Base-by-base conservation (phyloP, 2,888 invertebrate genomes). In the Piscicola geometra region DNA sequence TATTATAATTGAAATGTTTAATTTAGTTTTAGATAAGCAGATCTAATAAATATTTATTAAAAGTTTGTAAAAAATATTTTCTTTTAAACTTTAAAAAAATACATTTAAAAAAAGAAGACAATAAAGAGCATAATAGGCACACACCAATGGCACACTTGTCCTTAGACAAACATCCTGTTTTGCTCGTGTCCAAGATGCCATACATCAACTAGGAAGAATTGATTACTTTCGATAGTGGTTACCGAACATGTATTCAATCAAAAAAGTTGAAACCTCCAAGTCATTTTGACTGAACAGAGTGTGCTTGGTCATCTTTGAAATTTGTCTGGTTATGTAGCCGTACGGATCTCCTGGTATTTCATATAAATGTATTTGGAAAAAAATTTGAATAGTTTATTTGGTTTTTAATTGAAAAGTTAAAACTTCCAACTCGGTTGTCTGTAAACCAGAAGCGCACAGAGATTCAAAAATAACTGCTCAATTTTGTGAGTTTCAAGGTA, bases 391-490 rank as follows among this genome's bases (percentile, higher is more conserved):
- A 30, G 36, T n/a, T 35, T 70, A 36, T 36, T 18, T 3, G 21
- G 18, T 25, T 36, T 0, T 33, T 1, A 70, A 9, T 41, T 9
- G 64, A 50, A 50, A 21, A 64, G 30, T 5, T n/a, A 68, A 68
- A n/a, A 21, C 9, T 32, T 50, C 71, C 0, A 73, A 73, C 73
- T 73, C 3, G 73, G 73, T 25, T 73, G 73, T 36, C 60, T 60
- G 28, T 56, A 60, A 12, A 73, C 60, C 60, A 73, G 33, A 9
- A 73, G 36, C 0, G 73, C 73, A 1, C 56, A 56, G 25, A 73
- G 35, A 73, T 73, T 73, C n/a, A 50, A 25, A 33, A 73, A 64
- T 2, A 73, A 25, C 52, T 73, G 73, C 64, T 73, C 73, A 32
- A 73, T 52, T n/a, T 73, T 56, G 33, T 73, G 64, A 5, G 15